A percentile compares a stretch with the other conserved stretches of the same genome.
Conservation (phyloP, 2,888 invertebrate species). For the Chloroclystis v-ata region DNA sequence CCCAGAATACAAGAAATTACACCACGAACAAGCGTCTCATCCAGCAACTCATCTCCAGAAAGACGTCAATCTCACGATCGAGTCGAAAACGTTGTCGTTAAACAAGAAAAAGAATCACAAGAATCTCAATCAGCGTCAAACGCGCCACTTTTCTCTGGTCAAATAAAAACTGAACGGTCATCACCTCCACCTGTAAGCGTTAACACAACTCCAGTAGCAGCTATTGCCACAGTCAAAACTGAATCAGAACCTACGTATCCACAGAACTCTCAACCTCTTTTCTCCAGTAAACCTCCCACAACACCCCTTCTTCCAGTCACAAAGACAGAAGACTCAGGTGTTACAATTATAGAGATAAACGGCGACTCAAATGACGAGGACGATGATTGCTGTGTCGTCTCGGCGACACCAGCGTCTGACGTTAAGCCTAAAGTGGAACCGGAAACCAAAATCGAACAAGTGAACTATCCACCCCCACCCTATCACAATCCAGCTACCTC, state of each 20-base stretch:
- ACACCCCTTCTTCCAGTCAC: constrained; percentile 47
- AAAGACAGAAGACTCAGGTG: constrained; percentile 54
- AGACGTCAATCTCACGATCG: constrained; percentile 42
- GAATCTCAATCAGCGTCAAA: constrained; percentile 36
- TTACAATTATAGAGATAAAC: constrained; percentile 69
- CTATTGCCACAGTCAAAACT: constrained; percentile 56
- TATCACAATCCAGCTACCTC: constrained; percentile 38
- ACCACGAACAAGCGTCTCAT: constrained; percentile 20
- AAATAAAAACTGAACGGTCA: constrained; percentile 61
- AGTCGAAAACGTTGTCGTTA: constrained; percentile 54
- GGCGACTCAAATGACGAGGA: constrained; percentile 72
- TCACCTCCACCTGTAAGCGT: constrained; percentile 46
- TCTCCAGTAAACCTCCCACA: constrained; percentile 18
- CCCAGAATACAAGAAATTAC: constrained; percentile 31
- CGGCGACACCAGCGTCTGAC: constrained; percentile 66
- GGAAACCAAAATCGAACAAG: constrained; percentile 21
- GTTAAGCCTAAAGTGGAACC: constrained; percentile 63
- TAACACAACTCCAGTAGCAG: constrained; percentile 39
- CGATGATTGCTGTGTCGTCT: constrained; percentile 71
- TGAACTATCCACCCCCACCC: constrained; percentile 42
- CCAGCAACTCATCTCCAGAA: constrained; percentile 32
- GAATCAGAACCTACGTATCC: constrained; percentile 45
- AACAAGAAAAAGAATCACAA: constrained; percentile 51
- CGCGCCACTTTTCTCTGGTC: constrained; percentile 53
- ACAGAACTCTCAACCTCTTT: constrained; percentile 30